Percentiles rank a stretch among this genome's conserved stretches.
These are phyloP conservation scores for Acanthis flammea DNA, from an alignment of 2,797 vertebrate species.

Conservation along the genomic window DNA sequence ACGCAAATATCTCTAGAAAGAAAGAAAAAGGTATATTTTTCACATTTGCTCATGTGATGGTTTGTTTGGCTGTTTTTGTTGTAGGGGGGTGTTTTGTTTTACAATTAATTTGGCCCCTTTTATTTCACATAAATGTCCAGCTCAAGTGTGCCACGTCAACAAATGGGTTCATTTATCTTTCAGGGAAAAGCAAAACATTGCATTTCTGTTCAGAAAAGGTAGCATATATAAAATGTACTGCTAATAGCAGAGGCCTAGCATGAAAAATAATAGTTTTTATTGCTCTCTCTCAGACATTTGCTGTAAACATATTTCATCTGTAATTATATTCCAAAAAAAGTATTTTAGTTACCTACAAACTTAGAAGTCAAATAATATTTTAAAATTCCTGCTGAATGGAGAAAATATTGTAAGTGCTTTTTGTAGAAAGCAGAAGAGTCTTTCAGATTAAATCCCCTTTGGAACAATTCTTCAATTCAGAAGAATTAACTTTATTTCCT, in stretches of 20 bases:
- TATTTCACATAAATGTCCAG: constrained; percentile 74
- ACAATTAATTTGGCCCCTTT: constrained; percentile 74
- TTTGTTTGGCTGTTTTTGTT: neutral
- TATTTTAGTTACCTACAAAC: constrained; percentile 68
- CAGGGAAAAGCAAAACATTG: constrained; percentile 67
- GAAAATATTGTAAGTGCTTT: neutral
- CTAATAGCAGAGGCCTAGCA: constrained; percentile 70
- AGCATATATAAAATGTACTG: constrained; percentile 60
- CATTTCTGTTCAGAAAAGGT: constrained; percentile 70
- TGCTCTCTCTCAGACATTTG: constrained; percentile 60
- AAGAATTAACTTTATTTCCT: neutral
- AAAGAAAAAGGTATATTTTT: constrained; percentile 35
- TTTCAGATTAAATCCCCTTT: neutral
- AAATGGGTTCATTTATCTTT: constrained; percentile 75
- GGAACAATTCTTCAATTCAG: neutral
- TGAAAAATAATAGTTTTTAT: constrained; percentile 75
- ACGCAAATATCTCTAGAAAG: constrained; percentile 54
- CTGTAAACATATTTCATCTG: constrained; percentile 64
- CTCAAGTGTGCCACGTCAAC: constrained; percentile 72
- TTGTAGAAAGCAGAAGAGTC: neutral
- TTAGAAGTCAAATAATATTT: constrained; percentile 33
- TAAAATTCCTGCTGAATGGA: neutral
- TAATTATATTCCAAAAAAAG: constrained; percentile 63
- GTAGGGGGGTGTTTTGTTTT: neutral
- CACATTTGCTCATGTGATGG: constrained; percentile 48